Evolutionary conservation across 2,797 vertebrate genomes (phyloP).

Genomic region (Triplophysa yarkandensis): DNA sequence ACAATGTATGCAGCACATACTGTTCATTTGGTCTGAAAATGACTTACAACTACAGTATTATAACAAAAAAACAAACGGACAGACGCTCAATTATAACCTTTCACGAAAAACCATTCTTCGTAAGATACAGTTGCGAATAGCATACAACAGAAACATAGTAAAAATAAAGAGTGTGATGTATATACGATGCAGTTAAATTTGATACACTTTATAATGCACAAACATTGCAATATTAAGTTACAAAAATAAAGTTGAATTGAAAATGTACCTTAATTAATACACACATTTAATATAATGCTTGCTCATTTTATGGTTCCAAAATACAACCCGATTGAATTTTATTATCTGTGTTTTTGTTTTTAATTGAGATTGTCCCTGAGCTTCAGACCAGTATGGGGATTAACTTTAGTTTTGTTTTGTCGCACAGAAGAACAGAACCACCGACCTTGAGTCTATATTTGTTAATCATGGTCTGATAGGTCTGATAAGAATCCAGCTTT

Average conservation of each 20-base stretch:
- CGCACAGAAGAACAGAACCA: background rate
- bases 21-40: slow-evolving; percentile 35
- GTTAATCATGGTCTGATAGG: slow-evolving; percentile 21
- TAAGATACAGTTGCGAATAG: background rate
- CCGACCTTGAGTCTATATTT: slow-evolving; percentile 34
- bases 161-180: slow-evolving; percentile 16
- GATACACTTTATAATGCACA: too few relatives aligned
- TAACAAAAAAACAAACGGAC: background rate
- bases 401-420: slow-evolving; percentile 34
- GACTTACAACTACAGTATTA: slow-evolving; percentile 28
- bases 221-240: background rate
- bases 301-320: background rate
- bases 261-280: background rate
- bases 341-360: slow-evolving; percentile 8
- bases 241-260: background rate
- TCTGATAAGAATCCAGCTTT: slow-evolving; percentile 27
- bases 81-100: background rate
- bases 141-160: background rate
- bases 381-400: slow-evolving; percentile 14
- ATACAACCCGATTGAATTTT: background rate
- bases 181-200: slow-evolving; percentile 9
- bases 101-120: slow-evolving; percentile 8
- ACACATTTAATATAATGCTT: background rate
- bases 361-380: slow-evolving; percentile 35
- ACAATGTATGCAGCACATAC: slow-evolving; percentile 30